phyloP scores from a whole-genome alignment of 2,888 invertebrate genomes.

The Amphipyra tragopoginis region DNA sequence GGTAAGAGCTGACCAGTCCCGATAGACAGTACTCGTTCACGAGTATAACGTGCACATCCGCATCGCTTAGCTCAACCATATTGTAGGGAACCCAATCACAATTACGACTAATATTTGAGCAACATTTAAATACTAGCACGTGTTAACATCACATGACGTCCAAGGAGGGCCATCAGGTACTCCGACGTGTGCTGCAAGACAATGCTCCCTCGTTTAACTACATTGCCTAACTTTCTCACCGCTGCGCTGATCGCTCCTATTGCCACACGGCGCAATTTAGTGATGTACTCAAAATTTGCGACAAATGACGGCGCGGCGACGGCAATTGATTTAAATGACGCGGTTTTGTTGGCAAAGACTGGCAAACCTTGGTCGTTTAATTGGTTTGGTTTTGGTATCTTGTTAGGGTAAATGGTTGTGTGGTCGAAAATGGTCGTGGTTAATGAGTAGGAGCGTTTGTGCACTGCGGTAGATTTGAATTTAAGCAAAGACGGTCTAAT shows the following conservation, averaged over 20 bases:
- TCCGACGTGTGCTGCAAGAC: slow-evolving; percentile 27
- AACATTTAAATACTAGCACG: background rate
- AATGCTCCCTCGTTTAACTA: slow-evolving; percentile 18
- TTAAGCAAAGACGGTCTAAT: no score
- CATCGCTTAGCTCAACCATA: no score
- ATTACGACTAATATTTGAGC: no score
- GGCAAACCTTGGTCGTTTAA: slow-evolving; percentile 42
- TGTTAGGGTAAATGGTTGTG: slow-evolving; percentile 3
- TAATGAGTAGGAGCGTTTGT: no score
- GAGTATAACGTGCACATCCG: no score
- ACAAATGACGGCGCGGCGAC: slow-evolving; percentile 29
- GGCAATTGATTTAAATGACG: slow-evolving; percentile 52
- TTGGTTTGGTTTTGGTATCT: slow-evolving; percentile 33
- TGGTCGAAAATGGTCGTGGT: background rate
- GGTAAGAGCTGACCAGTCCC: no score
- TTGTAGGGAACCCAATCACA: no score
- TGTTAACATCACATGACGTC: background rate
- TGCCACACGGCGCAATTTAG: slow-evolving; percentile 35
- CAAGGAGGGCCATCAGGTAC: slow-evolving; percentile 31
- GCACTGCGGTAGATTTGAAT: no score
- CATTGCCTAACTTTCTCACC: slow-evolving; percentile 41
- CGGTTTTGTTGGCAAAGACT: slow-evolving; percentile 37
- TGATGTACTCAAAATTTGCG: slow-evolving; percentile 24
- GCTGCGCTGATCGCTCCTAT: slow-evolving; percentile 15
- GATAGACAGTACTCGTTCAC: no score